Evolutionary conservation across 2,113 vertebrate species (phyloP).

Genomic region (Blennius ocellaris): DNA sequence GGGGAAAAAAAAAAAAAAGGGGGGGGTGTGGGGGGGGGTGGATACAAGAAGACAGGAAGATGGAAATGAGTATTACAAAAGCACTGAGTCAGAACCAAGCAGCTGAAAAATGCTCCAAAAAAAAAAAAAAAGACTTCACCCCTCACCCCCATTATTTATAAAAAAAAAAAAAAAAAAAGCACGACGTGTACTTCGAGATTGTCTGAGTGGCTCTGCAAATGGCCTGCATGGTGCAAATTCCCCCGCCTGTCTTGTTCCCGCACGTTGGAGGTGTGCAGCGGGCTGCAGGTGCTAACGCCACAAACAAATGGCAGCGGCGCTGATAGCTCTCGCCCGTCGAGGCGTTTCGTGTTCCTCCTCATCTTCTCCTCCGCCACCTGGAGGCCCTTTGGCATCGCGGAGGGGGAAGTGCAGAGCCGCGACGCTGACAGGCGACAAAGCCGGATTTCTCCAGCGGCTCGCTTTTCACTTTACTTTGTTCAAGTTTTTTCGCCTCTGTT

Average conservation of each 20-base stretch:
- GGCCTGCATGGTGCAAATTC: conserved; percentile 27
- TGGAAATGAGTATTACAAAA: conserved; percentile 58
- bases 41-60: conserved; percentile 44
- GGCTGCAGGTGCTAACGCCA: conserved; percentile 24
- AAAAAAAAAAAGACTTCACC: conserved; percentile 44
- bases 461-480: conserved; percentile 65
- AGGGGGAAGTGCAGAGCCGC: conserved; percentile 15
- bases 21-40: too few species aligned
- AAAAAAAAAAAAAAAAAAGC: conserved; percentile 7
- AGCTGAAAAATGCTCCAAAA: conserved; percentile 46
- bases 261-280: conserved; percentile 42
- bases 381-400: conserved; percentile 35
- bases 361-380: conserved; percentile 11
- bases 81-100: conserved; percentile 64
- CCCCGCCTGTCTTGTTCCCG: conserved; percentile 35
- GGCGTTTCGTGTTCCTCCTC: neutral
- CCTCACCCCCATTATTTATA: neutral
- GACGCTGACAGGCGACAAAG: conserved; percentile 38
- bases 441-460: conserved; percentile 21
- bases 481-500: conserved; percentile 62
- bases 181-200: conserved; percentile 47
- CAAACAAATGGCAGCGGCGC: conserved; percentile 49
- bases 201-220: conserved; percentile 27
- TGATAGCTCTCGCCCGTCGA: conserved; percentile 31
- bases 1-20: too few species aligned